Conservation (phyloP, 2,797 vertebrate genomes). For the Lerista edwardsae region DNA sequence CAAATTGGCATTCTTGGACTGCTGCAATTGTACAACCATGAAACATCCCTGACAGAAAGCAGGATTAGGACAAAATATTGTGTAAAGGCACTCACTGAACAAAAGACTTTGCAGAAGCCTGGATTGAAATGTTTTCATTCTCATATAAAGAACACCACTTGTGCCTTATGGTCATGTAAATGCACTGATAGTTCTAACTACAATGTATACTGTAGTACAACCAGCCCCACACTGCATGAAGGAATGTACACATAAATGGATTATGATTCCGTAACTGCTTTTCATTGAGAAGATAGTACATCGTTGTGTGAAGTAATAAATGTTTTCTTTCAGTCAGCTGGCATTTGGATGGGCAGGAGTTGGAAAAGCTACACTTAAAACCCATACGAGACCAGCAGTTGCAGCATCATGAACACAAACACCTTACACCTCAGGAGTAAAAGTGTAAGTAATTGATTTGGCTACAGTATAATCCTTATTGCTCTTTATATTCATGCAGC, state of each 20-base stretch:
- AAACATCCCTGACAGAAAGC: no score
- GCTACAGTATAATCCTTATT: slow-evolving; percentile 23
- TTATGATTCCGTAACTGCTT: neutral
- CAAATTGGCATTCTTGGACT: no score
- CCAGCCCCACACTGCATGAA: neutral
- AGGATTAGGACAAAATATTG: no score
- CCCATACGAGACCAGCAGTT: slow-evolving; percentile 38
- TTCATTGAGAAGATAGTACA: neutral
- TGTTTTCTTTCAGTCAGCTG: slow-evolving; percentile 63
- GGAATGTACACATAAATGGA: neutral
- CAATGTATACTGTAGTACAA: neutral
- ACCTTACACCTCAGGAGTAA: slow-evolving; percentile 67
- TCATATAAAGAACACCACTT: neutral
- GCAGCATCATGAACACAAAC: slow-evolving; percentile 67
- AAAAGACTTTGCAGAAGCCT: neutral
- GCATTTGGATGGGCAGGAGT: slow-evolving; percentile 55
- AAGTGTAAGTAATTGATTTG: slow-evolving; percentile 73
- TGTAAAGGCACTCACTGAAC: neutral
- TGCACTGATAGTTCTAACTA: neutral
- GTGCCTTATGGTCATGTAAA: neutral
- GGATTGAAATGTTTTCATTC: neutral
- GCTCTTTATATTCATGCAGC: neutral
- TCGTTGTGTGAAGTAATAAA: slow-evolving; percentile 5
- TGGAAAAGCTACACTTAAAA: slow-evolving; percentile 34
- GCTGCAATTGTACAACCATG: no score